Evolutionary conservation across 2,113 vertebrate species (phyloP).

Genomic region (Kryptolebias marmoratus): DNA sequence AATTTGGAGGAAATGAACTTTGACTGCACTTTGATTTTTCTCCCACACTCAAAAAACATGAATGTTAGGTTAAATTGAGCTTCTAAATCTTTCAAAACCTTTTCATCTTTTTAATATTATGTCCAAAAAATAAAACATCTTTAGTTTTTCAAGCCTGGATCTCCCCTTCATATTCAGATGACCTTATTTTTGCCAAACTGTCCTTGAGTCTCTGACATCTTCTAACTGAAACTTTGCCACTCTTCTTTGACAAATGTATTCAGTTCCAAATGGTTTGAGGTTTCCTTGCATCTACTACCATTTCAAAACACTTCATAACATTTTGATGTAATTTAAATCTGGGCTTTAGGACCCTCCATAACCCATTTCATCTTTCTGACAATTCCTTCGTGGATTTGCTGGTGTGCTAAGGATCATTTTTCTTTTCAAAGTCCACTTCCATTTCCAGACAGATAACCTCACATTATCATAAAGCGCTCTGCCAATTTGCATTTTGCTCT

Average conservation of each 20-base stretch:
- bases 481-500: background rate
- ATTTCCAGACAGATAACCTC: background rate
- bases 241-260: background rate
- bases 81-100: too few species aligned
- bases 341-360: background rate
- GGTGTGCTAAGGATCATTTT: background rate
- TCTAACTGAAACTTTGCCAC: too few species aligned
- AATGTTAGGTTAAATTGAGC: too few species aligned
- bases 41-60: too few species aligned
- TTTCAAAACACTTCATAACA: background rate
- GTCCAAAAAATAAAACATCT: too few species aligned
- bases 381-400: background rate
- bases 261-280: background rate
- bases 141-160: too few species aligned
- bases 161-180: too few species aligned
- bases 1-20: too few species aligned
- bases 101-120: too few species aligned
- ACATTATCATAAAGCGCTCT: background rate
- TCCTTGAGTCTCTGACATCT: too few species aligned
- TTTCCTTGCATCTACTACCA: background rate
- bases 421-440: background rate
- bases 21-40: too few species aligned
- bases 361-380: conserved; percentile 7
- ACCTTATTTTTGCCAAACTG: too few species aligned
- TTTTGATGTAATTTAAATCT: background rate